Evolutionary conservation across 92 coral and sea anemone genomes (phyloP).

Genomic region (Meandrina meandrites): DNA sequence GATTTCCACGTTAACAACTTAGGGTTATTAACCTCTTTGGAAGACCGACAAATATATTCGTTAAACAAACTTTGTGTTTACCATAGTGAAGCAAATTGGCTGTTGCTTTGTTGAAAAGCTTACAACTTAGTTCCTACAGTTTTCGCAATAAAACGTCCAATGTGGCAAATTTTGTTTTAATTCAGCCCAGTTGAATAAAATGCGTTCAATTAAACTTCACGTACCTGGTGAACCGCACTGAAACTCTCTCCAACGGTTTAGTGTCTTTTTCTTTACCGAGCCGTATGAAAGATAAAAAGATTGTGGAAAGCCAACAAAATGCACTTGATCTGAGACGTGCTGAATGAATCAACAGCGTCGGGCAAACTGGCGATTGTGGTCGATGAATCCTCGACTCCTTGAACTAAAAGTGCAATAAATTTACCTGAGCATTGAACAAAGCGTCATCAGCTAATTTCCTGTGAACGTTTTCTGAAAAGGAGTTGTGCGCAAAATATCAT

Average conservation of each 20-base stretch:
- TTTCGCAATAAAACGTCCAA: conserved; percentile 8
- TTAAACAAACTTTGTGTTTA: conserved; percentile 44
- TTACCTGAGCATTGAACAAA: conserved; percentile 27
- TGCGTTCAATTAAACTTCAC: not conserved
- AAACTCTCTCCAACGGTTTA: not conserved
- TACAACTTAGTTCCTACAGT: not conserved
- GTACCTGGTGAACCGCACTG: not conserved
- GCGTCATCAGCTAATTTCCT: conserved; percentile 36
- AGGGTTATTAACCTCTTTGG: conserved; percentile 11
- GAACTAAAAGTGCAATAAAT: not conserved
- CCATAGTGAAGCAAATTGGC: conserved; percentile 9
- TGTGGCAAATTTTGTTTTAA: not conserved
- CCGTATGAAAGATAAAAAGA: not conserved
- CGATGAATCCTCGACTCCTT: not conserved
- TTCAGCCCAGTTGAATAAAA: not conserved
- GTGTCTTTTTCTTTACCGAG: not conserved
- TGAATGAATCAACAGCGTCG: not conserved
- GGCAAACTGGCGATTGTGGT: not conserved
- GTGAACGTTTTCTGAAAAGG: conserved; percentile 29
- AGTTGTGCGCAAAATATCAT: conserved; percentile 34
- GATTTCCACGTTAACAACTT: not conserved
- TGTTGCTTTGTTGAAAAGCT: not conserved
- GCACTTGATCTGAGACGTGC: not conserved
- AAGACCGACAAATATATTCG: conserved; percentile 19
- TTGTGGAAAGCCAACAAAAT: conserved; percentile 1